phyloP scores from a whole-genome alignment of 2,888 invertebrate genomes.

The Dilophus febrilis region DNA sequence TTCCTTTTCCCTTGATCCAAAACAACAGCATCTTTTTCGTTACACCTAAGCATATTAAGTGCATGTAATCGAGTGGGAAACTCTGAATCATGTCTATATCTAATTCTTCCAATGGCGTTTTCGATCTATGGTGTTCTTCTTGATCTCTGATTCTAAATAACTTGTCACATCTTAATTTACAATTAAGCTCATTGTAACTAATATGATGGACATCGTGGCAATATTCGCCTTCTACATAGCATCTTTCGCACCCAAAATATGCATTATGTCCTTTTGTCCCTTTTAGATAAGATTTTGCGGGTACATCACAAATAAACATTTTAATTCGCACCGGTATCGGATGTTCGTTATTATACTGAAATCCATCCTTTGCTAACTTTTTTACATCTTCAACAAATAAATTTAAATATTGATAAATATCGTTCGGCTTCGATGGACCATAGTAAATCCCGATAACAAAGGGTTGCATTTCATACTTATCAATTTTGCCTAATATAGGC shows the following conservation, averaged over 20 bases:
- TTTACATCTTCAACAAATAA: constrained; percentile 2
- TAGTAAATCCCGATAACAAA: constrained; percentile 4
- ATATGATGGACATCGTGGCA: not conserved
- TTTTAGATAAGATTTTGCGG: constrained; percentile 4
- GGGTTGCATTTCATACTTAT: not conserved
- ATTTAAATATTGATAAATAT: not conserved
- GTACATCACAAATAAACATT: constrained; percentile 5
- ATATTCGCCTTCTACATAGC: constrained; percentile 4
- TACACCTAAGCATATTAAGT: constrained; percentile 4
- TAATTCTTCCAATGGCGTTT: constrained; percentile 3
- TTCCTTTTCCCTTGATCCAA: not conserved
- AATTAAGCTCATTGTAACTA: not conserved
- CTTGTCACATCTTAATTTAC: not conserved
- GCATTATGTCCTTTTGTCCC: constrained; percentile 3
- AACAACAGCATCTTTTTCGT: not conserved
- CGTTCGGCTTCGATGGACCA: constrained; percentile 1
- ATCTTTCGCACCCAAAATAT: constrained; percentile 3
- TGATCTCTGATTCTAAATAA: not conserved
- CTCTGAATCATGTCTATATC: constrained; percentile 4
- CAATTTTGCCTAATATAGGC: constrained; percentile 2
- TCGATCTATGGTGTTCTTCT: constrained; percentile 1
- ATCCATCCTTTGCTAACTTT: not conserved
- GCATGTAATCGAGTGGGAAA: constrained; percentile 6
- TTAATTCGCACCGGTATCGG: not conserved
- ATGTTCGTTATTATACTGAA: not conserved